Evolutionary conservation across 2,797 vertebrate genomes (phyloP), one percentile per base, ranked within the genome.

Genomic region (Diplodus puntazzo): DNA sequence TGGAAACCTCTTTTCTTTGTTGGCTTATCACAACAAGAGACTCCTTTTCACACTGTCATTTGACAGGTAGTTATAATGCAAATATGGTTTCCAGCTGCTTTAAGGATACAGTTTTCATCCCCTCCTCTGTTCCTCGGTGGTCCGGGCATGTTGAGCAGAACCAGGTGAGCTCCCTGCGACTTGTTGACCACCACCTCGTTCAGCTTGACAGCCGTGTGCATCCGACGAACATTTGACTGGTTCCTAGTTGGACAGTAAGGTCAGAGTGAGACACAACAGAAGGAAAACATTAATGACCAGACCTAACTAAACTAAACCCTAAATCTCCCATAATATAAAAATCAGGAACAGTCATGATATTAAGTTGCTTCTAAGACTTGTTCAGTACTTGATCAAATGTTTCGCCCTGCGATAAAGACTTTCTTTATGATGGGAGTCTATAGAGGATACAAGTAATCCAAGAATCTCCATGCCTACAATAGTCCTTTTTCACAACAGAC

Each of bases 51-150:
- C 20, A 34, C 1, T 62, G 7, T 7, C 5, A 27, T 27, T 45
- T 54, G 1, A 59, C 27, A 18, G 12, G 11, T 21, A 18, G 49
- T 4, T 63, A 9, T 12, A 7, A 3, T 59, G 14, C 42, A 43
- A 9, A 48, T 23, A 45, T 3, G 0, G 4, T 21, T 11, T 1
- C 8, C 7, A 30, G 20, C 30, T 45, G 55, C 39, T 13, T 11
- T 13, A 89, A 98, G 97, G 98, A 99, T 99, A 99, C 98, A 99
- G 93, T 99, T 99, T 90, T 99, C 98, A 0, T 99, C 98, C 0
- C 98, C 98, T 65, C 97, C 97, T 64, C 94, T 92, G 95, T 96
- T 98, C 82, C 53, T 96, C 0, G 98, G 98, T 0, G 98, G 98
- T 53, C 98, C 98, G 0, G 98, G 98, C 98, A 99, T 99, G 91